phyloP scores from a whole-genome alignment of 2,113 vertebrate genomes.

The Cyanoramphus novaezelandiae region DNA sequence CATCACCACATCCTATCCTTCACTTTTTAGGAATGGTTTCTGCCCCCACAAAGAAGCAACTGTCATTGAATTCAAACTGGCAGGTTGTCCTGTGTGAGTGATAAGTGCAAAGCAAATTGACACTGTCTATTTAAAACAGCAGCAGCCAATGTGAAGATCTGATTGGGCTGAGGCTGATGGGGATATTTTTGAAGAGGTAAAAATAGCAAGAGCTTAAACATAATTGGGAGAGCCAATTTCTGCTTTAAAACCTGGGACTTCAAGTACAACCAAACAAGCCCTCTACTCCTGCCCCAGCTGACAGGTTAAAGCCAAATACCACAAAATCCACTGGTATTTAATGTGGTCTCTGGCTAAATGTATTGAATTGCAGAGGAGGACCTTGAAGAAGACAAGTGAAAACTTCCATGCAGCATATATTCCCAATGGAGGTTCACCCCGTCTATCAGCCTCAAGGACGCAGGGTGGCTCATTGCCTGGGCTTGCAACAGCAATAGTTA shows the following conservation, averaged over 20 bases:
- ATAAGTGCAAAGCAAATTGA: slow-evolving; percentile 1
- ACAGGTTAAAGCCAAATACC: neutral
- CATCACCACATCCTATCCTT: neutral
- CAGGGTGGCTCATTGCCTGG: neutral
- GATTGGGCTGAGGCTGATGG: neutral
- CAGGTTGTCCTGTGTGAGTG: slow-evolving; percentile 15
- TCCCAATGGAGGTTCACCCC: neutral
- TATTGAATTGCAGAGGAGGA: neutral
- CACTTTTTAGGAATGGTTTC: neutral
- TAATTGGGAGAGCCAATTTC: neutral
- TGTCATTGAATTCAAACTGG: neutral
- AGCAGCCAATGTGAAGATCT: neutral
- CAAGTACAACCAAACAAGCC: neutral
- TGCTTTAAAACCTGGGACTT: neutral
- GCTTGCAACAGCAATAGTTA: neutral
- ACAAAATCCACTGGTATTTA: neutral
- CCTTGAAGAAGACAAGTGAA: neutral
- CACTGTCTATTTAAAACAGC: neutral
- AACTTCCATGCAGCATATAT: neutral
- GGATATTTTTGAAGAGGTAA: neutral
- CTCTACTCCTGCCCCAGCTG: neutral
- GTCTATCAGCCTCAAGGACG: rapidly evolving
- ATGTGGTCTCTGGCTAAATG: neutral
- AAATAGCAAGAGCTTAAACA: neutral
- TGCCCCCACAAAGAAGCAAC: neutral